These are phyloP conservation scores for Antidorcas marsupialis DNA, from an alignment of 2,113 vertebrate genomes.

Conservation along the genomic window DNA sequence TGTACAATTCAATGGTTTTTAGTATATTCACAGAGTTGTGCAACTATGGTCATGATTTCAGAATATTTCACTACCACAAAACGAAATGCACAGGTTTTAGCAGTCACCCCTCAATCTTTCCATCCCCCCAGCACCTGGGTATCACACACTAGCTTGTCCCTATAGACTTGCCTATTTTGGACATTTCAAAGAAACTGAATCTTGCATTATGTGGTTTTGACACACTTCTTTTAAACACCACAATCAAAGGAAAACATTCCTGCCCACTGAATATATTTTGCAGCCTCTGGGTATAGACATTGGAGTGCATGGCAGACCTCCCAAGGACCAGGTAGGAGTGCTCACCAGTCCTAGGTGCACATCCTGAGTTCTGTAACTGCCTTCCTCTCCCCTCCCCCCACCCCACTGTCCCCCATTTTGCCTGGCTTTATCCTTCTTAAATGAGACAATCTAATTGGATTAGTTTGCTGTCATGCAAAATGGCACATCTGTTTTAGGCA, in stretches of 20 bases:
- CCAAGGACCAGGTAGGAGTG: background rate
- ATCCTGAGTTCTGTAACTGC: background rate
- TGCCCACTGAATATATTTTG: background rate
- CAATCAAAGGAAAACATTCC: background rate
- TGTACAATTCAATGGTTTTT: background rate
- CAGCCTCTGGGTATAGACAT: background rate
- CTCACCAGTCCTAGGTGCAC: no score
- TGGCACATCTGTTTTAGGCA: background rate
- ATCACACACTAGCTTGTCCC: background rate
- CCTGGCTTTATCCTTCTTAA: background rate
- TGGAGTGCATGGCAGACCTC: background rate
- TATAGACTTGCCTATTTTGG: background rate
- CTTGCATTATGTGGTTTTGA: no score
- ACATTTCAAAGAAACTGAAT: background rate
- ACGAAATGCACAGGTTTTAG: background rate
- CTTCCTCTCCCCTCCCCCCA: fast-evolving
- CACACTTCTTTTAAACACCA: background rate
- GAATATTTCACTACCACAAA: background rate
- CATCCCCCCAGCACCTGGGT: background rate
- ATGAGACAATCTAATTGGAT: fast-evolving
- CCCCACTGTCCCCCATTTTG: background rate
- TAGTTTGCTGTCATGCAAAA: background rate
- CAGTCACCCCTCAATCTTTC: background rate
- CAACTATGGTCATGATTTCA: background rate
- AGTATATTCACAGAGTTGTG: background rate